Percentiles rank a stretch among this genome's conserved stretches.
Evolutionary conservation across 2,797 vertebrate species (phyloP).

Genomic region (Epinephelus coioides): DNA sequence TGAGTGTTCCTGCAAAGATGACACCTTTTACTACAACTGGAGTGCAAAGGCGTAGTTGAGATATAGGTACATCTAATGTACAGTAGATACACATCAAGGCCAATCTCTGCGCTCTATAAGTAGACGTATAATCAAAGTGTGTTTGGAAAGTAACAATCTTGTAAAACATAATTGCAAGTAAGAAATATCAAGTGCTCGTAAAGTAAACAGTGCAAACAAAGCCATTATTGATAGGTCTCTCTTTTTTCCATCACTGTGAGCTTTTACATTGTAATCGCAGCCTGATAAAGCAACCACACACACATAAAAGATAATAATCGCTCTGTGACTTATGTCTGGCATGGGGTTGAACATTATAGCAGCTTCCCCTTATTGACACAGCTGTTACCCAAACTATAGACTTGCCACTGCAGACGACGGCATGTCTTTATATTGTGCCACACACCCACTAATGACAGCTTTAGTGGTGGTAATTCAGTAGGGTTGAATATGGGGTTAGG

Average conservation of each 20-base stretch:
- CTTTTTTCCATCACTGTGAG: slow-evolving; percentile 38
- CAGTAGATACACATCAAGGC: neutral
- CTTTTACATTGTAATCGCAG: slow-evolving; percentile 54
- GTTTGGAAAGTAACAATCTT: slow-evolving; percentile 42
- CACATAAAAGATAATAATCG: slow-evolving; percentile 78
- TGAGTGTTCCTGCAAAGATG: slow-evolving; percentile 83
- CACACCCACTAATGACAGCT: slow-evolving; percentile 85
- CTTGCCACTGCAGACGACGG: slow-evolving; percentile 73
- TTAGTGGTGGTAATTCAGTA: slow-evolving; percentile 82
- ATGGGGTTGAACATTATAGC: slow-evolving; percentile 71
- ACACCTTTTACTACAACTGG: slow-evolving; percentile 71
- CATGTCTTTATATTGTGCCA: slow-evolving; percentile 79
- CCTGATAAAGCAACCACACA: slow-evolving; percentile 84
- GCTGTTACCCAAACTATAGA: slow-evolving; percentile 83
- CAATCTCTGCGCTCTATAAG: slow-evolving; percentile 68
- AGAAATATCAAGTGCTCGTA: slow-evolving; percentile 56
- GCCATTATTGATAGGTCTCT: slow-evolving; percentile 40
- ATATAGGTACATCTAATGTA: slow-evolving; percentile 3
- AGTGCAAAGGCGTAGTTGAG: slow-evolving; percentile 11
- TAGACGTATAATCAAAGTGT: slow-evolving; percentile 64
- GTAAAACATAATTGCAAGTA: slow-evolving; percentile 52
- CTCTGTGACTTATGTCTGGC: slow-evolving; percentile 74
- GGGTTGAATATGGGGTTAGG: slow-evolving; percentile 81
- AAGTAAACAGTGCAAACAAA: slow-evolving; percentile 53
- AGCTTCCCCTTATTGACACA: slow-evolving; percentile 83